A percentile compares a stretch with the other conserved stretches of the same genome.
phyloP scores from a whole-genome alignment of 2,888 invertebrate genomes.

The Tipula confusa region DNA sequence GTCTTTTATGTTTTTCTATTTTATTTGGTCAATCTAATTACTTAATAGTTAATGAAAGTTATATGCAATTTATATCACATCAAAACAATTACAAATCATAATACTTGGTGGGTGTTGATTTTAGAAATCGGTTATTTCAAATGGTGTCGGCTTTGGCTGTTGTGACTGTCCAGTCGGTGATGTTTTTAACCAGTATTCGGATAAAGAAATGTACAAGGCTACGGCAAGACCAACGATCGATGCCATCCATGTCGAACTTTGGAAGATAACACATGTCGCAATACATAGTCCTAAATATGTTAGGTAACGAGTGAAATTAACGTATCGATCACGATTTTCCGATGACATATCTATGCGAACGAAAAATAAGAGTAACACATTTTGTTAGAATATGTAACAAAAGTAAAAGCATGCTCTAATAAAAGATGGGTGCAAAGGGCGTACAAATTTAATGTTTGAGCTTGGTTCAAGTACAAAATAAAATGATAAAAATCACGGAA shows the following conservation, averaged over 20 bases:
- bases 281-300: slow-evolving; percentile 81
- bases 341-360: slow-evolving; percentile 48
- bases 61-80: not conserved
- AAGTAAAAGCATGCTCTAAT: not conserved
- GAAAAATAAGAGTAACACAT: not conserved
- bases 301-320: slow-evolving; percentile 66
- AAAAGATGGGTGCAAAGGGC: not conserved
- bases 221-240: slow-evolving; percentile 75
- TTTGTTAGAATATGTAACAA: not conserved
- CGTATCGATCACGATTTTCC: slow-evolving; percentile 54
- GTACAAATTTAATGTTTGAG: not conserved
- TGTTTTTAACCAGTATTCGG: slow-evolving; percentile 67
- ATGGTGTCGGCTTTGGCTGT: slow-evolving; percentile 36
- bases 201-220: slow-evolving; percentile 74
- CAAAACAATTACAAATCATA: not conserved
- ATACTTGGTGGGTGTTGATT: not conserved
- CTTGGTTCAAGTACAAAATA: not conserved
- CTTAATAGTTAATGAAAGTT: slow-evolving; percentile 12
- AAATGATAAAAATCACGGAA: too few species aligned
- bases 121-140: slow-evolving; percentile 1
- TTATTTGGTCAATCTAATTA: slow-evolving; percentile 21
- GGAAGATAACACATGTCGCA: slow-evolving; percentile 80
- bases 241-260: slow-evolving; percentile 71
- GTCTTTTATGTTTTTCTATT: not conserved
- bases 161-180: slow-evolving; percentile 41